phyloP scores from a whole-genome alignment of 2,113 vertebrate genomes.

The Podilymbus podiceps region DNA sequence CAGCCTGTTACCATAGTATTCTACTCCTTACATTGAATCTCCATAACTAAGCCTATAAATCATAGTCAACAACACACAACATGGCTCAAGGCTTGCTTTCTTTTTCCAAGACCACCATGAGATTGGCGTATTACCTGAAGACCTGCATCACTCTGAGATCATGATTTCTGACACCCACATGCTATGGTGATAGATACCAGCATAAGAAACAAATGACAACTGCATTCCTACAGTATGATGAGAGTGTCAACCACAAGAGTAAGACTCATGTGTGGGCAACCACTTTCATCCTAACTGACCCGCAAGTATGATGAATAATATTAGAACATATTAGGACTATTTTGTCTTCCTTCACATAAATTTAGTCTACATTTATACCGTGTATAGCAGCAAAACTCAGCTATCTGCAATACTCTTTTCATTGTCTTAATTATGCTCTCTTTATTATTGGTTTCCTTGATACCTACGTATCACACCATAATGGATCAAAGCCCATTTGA shows the following conservation, averaged over 20 bases:
- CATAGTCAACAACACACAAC: background rate
- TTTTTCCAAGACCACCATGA: slow-evolving; percentile 30
- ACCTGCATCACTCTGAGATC: slow-evolving; percentile 50
- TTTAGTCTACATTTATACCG: background rate
- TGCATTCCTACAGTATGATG: slow-evolving; percentile 32
- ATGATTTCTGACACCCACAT: slow-evolving; percentile 38
- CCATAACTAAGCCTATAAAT: background rate
- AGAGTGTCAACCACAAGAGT: background rate
- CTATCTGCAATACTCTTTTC: background rate
- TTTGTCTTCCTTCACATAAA: background rate
- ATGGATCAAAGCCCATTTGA: background rate
- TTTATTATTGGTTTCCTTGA: background rate
- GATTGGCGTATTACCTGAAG: slow-evolving; percentile 14
- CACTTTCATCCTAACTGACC: slow-evolving; percentile 17
- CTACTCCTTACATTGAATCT: background rate
- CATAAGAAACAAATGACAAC: slow-evolving; percentile 18
- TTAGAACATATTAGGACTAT: background rate
- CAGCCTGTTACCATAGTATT: background rate
- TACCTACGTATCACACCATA: background rate
- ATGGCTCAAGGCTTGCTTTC: background rate
- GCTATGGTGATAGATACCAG: background rate
- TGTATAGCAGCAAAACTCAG: background rate
- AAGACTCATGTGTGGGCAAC: slow-evolving; percentile 41
- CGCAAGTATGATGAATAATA: background rate
- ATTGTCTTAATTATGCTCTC: background rate